phyloP scores from a whole-genome alignment of 1,140 invertebrate species.

The Hycleus phaleratus region DNA sequence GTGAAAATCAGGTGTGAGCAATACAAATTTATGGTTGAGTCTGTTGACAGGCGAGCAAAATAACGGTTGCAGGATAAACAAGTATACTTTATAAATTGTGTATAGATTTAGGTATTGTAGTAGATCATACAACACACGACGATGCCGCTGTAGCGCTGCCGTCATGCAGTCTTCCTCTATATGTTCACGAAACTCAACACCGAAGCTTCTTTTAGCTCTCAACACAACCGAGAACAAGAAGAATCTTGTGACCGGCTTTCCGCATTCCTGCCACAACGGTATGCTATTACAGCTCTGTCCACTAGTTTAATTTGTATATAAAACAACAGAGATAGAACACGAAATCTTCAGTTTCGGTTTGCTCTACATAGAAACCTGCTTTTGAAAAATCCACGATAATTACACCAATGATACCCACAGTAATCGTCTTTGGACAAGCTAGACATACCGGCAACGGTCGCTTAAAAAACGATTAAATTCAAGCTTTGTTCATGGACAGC shows the following conservation, averaged over 20 bases:
- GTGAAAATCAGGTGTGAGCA: conserved; percentile 11
- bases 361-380: conserved; percentile 12
- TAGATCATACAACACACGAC: no score
- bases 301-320: no score
- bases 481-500: conserved; percentile 1
- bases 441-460: no score
- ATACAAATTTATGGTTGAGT: conserved; percentile 12
- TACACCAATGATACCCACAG: neutral
- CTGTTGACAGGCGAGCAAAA: conserved; percentile 11
- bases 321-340: no score
- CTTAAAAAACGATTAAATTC: no score
- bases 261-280: conserved; percentile 11
- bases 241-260: neutral
- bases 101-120: neutral
- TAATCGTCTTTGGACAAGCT: no score
- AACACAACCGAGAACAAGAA: conserved; percentile 1
- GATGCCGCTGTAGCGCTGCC: neutral
- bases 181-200: no score
- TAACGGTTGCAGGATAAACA: conserved; percentile 11
- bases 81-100: conserved; percentile 8
- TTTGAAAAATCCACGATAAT: conserved; percentile 11
- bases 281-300: neutral
- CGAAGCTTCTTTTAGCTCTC: no score
- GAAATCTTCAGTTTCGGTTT: no score
- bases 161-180: conserved; percentile 11